Percentiles rank a stretch among this genome's conserved stretches.
phyloP scores from a whole-genome alignment of 2,888 invertebrate species.

The Cremastinae sp. region DNA sequence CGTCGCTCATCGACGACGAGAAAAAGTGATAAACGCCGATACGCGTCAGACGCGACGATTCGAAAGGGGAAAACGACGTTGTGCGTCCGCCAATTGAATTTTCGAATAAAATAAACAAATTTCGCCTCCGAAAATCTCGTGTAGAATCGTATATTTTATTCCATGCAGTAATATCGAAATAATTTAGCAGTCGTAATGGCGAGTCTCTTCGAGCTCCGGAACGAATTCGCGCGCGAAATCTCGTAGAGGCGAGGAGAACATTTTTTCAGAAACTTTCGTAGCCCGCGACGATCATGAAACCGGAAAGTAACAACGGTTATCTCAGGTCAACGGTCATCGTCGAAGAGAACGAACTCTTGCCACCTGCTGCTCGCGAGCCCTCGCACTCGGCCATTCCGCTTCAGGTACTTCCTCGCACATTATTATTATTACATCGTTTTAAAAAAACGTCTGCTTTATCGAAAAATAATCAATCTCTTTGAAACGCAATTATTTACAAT shows the following conservation, averaged over 20 bases:
- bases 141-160: no score
- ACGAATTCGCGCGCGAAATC: neutral
- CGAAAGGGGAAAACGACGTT: no score
- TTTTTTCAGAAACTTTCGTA: neutral
- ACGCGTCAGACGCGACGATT: neutral
- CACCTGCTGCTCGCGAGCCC: slow-evolving; percentile 68
- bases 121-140: neutral
- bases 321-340: slow-evolving; percentile 70
- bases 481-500: neutral
- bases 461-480: neutral
- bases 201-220: neutral
- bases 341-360: slow-evolving; percentile 72
- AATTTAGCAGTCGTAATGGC: neutral
- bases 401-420: slow-evolving; percentile 67
- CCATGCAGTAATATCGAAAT: no score
- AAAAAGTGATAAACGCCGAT: slow-evolving; percentile 8
- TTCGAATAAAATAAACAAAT: neutral
- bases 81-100: no score
- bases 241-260: neutral
- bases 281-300: slow-evolving; percentile 67
- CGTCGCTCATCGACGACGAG: neutral
- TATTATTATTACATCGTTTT: neutral
- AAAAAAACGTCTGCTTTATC: no score
- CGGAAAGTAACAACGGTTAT: slow-evolving; percentile 76
- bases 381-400: slow-evolving; percentile 68